Percentiles rank a stretch among this genome's conserved stretches.
Conservation (phyloP, 2,888 invertebrate species). For the Belgica antarctica region DNA sequence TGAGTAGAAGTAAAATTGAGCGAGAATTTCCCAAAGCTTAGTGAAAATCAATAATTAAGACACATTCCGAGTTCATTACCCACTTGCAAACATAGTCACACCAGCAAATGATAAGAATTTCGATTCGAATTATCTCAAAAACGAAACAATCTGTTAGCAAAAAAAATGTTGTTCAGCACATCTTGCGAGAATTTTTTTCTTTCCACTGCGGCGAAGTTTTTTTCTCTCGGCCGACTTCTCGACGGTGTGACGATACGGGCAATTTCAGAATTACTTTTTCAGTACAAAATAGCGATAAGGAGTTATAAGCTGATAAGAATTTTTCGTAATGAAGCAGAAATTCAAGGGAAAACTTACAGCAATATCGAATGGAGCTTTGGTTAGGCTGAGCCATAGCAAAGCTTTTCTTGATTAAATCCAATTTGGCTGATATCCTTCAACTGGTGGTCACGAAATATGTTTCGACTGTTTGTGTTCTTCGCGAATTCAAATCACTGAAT, state of each 20-base stretch:
- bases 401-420: constrained; percentile 44
- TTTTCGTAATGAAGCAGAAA: constrained; percentile 6
- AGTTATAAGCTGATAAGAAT: constrained; percentile 41
- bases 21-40: not conserved
- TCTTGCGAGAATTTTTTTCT: constrained; percentile 32
- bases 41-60: constrained; percentile 2
- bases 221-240: constrained; percentile 18
- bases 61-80: constrained; percentile 37
- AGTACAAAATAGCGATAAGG: constrained; percentile 29
- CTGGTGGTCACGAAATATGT: constrained; percentile 34
- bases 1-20: not conserved
- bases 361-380: constrained; percentile 55
- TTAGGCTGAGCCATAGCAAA: constrained; percentile 50
- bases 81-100: constrained; percentile 9
- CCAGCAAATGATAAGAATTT: constrained; percentile 10
- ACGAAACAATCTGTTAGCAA: constrained; percentile 40
- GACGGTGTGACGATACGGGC: constrained; percentile 38
- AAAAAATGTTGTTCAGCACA: not conserved
- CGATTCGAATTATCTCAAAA: constrained; percentile 25
- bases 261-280: constrained; percentile 40
- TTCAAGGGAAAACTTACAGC: constrained; percentile 52
- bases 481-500: not conserved
- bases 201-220: not conserved
- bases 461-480: constrained; percentile 18
- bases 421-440: constrained; percentile 32